Evolutionary conservation across 2,797 vertebrate genomes (phyloP), one percentile per base, ranked within the genome.

Genomic region (Eleutherodactylus coqui): DNA sequence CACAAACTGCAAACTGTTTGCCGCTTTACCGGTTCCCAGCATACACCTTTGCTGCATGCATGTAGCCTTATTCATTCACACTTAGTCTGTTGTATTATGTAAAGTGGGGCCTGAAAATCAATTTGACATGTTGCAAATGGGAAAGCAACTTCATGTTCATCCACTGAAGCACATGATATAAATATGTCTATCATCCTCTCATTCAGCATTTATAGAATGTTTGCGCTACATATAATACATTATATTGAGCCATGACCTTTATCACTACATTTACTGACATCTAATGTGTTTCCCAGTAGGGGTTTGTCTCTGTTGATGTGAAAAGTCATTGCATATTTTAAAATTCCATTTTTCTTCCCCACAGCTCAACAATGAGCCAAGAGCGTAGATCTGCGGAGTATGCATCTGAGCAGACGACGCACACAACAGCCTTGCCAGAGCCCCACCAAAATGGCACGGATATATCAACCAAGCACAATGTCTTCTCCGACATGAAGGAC

Each of bases 401-500:
- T 55, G 87, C 79, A 64, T 77, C 89, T 0, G 83, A 89, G 49
- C 83, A 85, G 69, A 88, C 89, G 0, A 78, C 64, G 24, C 76
- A 34, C 10, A 24, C 84, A 11, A 78, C 86, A 1, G 51, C 1
- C 13, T 85, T 88, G 16, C 70, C 75, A 4, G 88, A 88, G 38
- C 43, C 86, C 1, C 84, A 83, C 24, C 77, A 87, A 78, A 90
- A 91, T 47, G 88, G 70, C 84, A 90, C 90, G 0, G 89, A 89
- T 47, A 89, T 87, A 88, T 94, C 95, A 69, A 93, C 92, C 89
- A 92, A 92, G 34, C 94, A 90, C 87, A 94, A 96, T 41, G 94
- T 96, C 4, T 96, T 96, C 89, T 93, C 94, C 78, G 91, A 95
- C 90, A 96, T 96, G 92, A 96, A 95, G 91, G 92, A 94, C 85